Conservation (phyloP, 2,113 vertebrate species). For the Gallinago paraguaiae region DNA sequence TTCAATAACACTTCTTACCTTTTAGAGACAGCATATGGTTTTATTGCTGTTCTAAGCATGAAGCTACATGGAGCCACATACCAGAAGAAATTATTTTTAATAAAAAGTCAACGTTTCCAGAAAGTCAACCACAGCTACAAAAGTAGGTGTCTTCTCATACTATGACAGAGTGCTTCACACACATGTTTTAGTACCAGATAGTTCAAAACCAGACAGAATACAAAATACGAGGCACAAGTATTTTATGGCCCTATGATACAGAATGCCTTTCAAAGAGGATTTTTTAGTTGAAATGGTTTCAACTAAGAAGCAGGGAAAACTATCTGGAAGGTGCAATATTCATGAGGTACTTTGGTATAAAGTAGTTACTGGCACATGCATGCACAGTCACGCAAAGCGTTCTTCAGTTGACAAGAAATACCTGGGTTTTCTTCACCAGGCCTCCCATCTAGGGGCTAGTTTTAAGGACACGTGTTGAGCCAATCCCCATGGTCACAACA, state of each 20-base stretch:
- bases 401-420: background rate
- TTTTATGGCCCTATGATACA: background rate
- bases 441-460: background rate
- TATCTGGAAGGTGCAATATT: background rate
- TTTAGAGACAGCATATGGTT: background rate
- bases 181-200: background rate
- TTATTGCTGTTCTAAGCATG: background rate
- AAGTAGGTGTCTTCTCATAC: background rate
- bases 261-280: background rate
- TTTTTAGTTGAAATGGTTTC: background rate
- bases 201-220: background rate
- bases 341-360: background rate
- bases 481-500: background rate
- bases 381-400: background rate
- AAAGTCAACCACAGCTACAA: background rate
- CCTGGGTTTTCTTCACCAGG: background rate
- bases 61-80: background rate
- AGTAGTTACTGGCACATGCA: rapidly evolving
- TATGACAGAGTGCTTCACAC: background rate
- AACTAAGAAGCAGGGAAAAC: background rate
- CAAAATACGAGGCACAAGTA: background rate
- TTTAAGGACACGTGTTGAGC: background rate
- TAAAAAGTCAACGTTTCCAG: background rate
- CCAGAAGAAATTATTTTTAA: background rate
- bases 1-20: background rate